Conservation (phyloP, 30 jellyfish, hydroid and myxozoan genomes). For the Chironex yamaguchii region DNA sequence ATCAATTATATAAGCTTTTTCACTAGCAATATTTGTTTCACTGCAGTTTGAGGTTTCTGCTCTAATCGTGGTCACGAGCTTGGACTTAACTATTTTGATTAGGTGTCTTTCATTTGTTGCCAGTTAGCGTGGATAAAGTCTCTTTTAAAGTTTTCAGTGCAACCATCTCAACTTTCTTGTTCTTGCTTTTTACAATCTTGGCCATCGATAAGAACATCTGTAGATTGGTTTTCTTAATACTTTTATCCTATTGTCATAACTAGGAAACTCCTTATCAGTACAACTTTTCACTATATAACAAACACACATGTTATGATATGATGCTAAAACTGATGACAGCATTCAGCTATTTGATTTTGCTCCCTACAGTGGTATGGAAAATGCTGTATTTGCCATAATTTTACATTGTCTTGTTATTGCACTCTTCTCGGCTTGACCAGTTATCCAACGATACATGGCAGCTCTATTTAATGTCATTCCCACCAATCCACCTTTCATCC, state of each 20-base stretch:
- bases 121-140: conserved; percentile 42
- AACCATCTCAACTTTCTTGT: conserved; percentile 42
- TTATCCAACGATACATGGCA: conserved; percentile 72
- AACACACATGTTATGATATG: no score
- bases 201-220: conserved; percentile 25
- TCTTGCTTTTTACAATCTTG: conserved; percentile 19
- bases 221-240: conserved; percentile 51
- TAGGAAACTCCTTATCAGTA: no score
- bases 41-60: conserved; percentile 15
- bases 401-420: conserved; percentile 63
- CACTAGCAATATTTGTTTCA: not conserved
- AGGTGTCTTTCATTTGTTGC: conserved; percentile 57
- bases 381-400: conserved; percentile 63
- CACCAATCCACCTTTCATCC: conserved; percentile 74
- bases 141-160: conserved; percentile 40
- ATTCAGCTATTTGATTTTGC: no score
- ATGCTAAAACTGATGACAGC: no score
- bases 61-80: conserved; percentile 29
- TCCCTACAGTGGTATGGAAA: no score
- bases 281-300: no score
- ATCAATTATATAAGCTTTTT: conserved; percentile 48
- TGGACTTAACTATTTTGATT: conserved; percentile 31
- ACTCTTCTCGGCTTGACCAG: conserved; percentile 64
- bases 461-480: conserved; percentile 75
- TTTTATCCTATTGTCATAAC: no score